phyloP scores from a whole-genome alignment of 2,888 invertebrate genomes.

The Pasiphila rectangulata region DNA sequence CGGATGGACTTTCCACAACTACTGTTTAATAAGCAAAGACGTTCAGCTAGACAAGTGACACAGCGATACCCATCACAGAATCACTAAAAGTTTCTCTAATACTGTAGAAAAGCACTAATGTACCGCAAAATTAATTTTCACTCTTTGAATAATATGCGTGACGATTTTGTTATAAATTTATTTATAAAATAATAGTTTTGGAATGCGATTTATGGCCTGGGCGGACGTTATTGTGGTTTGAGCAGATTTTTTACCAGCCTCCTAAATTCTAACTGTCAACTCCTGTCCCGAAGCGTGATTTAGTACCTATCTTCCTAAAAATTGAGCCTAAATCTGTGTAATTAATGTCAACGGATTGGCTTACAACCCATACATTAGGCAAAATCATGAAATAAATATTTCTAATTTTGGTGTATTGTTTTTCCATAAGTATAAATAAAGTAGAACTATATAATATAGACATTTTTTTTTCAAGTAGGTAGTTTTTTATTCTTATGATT shows the following conservation, averaged over 20 bases:
- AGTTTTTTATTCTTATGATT: no score
- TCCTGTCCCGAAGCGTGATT: constrained; percentile 2
- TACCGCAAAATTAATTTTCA: constrained; percentile 4
- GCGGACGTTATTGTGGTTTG: constrained; percentile 4
- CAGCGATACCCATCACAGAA: no score
- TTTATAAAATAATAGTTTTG: constrained; percentile 18
- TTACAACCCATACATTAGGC: not conserved
- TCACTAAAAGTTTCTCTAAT: not conserved
- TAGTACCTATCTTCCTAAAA: constrained; percentile 1
- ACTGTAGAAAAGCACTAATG: constrained; percentile 3
- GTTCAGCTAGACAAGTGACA: no score
- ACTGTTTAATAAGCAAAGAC: no score
- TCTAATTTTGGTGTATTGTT: no score
- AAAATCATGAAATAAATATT: no score
- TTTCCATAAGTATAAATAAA: no score
- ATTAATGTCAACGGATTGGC: not conserved
- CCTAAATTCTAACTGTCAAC: constrained; percentile 17
- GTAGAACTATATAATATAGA: no score
- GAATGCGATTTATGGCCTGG: constrained; percentile 6
- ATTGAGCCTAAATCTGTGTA: not conserved
- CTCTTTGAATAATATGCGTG: constrained; percentile 1
- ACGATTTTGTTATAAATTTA: constrained; percentile 12
- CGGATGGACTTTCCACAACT: no score
- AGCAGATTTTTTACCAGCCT: constrained; percentile 8
- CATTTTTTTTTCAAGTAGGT: no score